Base-by-base conservation (phyloP, 2,113 vertebrate genomes). In the Aphyosemion australe region DNA sequence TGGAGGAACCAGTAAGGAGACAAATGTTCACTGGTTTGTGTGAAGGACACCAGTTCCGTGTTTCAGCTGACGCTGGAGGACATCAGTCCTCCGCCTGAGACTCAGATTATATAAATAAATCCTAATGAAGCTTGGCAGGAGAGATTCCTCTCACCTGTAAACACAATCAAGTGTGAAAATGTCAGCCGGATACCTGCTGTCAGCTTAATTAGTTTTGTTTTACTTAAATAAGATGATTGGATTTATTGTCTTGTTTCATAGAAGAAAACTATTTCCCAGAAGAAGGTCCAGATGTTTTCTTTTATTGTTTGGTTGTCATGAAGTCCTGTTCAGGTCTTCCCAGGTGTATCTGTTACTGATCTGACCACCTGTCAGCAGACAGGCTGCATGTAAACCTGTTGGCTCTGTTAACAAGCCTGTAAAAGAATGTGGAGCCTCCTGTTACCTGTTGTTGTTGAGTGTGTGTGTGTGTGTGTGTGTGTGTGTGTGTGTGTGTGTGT, bases 111-210 rank as follows among this genome's bases (percentile, higher is more conserved):
- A 80, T 64, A 66, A 87, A 78, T 69, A 80, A 53, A 58, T 78
- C 47, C 70, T 72, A 72, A 80, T 71, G 69, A 69, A 65, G 70
- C 71, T 58, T 75, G 70, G 69, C 65, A 48, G 75, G 84, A 74
- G 77, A 78, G 65, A 77, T 43, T 77, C 53, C 46, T 77, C 63
- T 61, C 47, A 26, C 71, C 54, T 76, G 72, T 72, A 76, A 83
- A 82, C 78, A 72, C 75, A 87, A 82, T 87, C 81, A 84, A 75
- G 61, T 65, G 65, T 71, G 72, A 78, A 76, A 80, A 81, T 82
- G 82, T 79, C 71, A 83, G 42, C 57, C 68, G 64, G 61, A 62
- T 80, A 76, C 82, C 84, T 76, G 79, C 7, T 73, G 76, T 68
- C 72, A 54, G 43, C 31, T 81, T 76, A 46, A 84, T 83, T 84